Percentiles rank a stretch among this genome's conserved stretches.
phyloP scores from a whole-genome alignment of 2,113 vertebrate species.

The Callaeas wilsoni region DNA sequence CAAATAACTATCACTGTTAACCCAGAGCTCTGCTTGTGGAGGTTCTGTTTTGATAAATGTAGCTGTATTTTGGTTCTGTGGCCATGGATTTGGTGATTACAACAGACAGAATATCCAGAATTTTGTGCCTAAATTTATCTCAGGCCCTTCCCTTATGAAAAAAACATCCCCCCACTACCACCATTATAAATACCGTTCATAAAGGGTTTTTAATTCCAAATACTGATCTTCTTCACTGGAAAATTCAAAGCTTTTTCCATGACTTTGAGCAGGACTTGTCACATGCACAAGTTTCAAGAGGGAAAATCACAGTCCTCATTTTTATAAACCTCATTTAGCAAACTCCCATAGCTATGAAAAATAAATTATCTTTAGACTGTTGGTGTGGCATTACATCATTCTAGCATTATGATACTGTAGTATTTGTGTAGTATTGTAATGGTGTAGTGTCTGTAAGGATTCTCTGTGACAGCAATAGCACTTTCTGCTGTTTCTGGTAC shows the following conservation, averaged over 20 bases:
- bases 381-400: neutral
- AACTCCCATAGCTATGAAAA: neutral
- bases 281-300: neutral
- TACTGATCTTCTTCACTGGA: neutral
- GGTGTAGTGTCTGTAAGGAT: neutral
- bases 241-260: neutral
- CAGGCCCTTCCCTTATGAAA: neutral
- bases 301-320: neutral
- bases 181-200: neutral
- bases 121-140: neutral
- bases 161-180: fast-evolving
- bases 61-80: neutral
- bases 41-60: neutral
- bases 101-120: neutral
- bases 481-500: neutral
- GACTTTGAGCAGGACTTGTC: neutral
- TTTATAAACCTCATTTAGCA: fast-evolving
- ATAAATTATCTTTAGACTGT: neutral
- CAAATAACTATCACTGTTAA: neutral
- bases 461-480: neutral
- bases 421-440: neutral
- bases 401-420: fast-evolving
- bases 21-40: neutral
- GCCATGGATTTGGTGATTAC: neutral
- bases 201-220: neutral